Base-by-base conservation (phyloP, 2,797 vertebrate genomes). In the Sparidentex hasta region DNA sequence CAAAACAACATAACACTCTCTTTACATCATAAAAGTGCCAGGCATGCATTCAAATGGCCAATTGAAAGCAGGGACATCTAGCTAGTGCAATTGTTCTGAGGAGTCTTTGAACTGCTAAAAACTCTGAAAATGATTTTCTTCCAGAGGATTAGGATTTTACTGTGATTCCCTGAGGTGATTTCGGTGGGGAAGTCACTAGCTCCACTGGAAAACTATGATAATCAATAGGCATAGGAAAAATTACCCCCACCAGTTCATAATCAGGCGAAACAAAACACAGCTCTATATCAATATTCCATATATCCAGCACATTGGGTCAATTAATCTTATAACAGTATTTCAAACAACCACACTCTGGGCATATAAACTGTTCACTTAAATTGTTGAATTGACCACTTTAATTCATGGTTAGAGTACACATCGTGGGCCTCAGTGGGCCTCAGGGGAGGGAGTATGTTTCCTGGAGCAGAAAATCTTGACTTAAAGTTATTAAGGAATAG, bases 1-100 rank as follows among this genome's bases (percentile, higher is more conserved):
- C 82, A 90, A 90, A 92, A 93, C 90, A 93, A 90, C 88, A 92
- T 90, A 90, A 90, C 86, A 90, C 84, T 88, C 83, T 80, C 86
- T 89, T 88, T 91, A 90, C 86, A 89, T 90, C 82, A 91, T 82
- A 86, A 85, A 89, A 90, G 88, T 87, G 86, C 89, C 87, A 91
- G 87, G 91, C 88, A 76, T 82, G 76, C 16, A 64, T 91, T 93
- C 89, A 90, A 90, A 84, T 76, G 70, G 76, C 87, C 89, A 91
- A 90, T 83, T 92, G 89, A 86, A 93, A 92, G 87, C 83, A 91
- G 86, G 71, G 77, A 90, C 69, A 65, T 78, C 72, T 46, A 85
- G 84, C 80, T n/a, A 82, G 82, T 66, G 69, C 80, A 87, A 89
- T 90, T 86, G 84, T 89, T 87, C 73, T 82, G 86, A 86, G 78